Evolutionary conservation across 2,113 vertebrate species (phyloP), one percentile per base, ranked within the genome.

Genomic region (Chiloscyllium plagiosum): DNA sequence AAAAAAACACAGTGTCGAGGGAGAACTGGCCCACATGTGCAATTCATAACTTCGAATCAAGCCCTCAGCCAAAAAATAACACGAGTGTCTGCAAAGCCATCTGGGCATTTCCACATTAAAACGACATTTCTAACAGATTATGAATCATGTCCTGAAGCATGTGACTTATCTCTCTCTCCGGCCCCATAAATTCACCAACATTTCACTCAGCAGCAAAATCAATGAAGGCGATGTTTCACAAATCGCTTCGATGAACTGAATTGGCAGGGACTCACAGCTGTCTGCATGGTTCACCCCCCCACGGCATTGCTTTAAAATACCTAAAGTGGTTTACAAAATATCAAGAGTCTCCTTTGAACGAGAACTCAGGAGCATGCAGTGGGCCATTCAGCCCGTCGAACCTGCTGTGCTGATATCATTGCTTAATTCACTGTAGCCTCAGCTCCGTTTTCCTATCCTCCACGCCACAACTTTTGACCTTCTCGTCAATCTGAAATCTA

Each of bases 141-240:
- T 90, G 87, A 90, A 61, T 90, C 87, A 90, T 61, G 52, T 17
- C 87, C 87, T 15, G 87, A 29, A n/a, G 8, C 29, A 4, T 33
- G 12, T 33, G n/a, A 90, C 61, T 61, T 61, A 90, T 90, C 52
- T 19, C 52, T 1, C 87, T 61, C 87, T 29, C 10, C 4, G 15
- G 87, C 29, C 87, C 87, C 87, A 90, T 90, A 90, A 90, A 90
- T 90, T 90, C 87, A 65, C 29, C 52, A 90, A 90, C 52, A 61
- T 61, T 61, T 61, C 29, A 29, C 3, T 33, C 87, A 17, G 87
- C 87, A 61, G 26, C 29, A 65, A 29, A 90, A 65, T 33, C 52
- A 90, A n/a, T 90, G 0, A 33, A 61, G 80, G 80, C 2, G 10
- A 12, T 15, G 2, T 61, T 56, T 61, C 10, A 15, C 85, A 65